A percentile compares a stretch with the other conserved stretches of the same genome.
Evolutionary conservation across 1,140 invertebrate genomes (phyloP).

Genomic region (Mamestra configurata): DNA sequence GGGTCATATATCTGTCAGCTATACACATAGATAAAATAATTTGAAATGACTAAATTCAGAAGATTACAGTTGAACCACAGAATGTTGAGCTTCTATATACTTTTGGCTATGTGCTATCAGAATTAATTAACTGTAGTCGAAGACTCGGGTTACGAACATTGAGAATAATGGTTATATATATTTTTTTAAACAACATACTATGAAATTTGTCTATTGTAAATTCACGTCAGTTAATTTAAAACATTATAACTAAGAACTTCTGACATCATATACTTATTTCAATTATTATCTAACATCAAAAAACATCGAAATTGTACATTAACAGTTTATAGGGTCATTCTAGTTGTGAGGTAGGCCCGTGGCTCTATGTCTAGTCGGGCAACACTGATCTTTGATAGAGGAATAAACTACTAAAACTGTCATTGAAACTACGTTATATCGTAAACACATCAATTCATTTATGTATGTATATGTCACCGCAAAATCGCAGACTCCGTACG

Average conservation of each 20-base stretch:
- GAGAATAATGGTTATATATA: too few relatives aligned
- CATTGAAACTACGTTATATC: not conserved
- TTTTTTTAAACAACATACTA: too few relatives aligned
- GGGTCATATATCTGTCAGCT: not conserved
- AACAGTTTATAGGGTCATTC: not conserved
- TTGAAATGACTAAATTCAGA: conserved; percentile 2
- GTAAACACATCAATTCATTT: too few relatives aligned
- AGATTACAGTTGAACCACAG: conserved; percentile 30
- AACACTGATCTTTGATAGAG: not conserved
- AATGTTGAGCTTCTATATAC: not conserved
- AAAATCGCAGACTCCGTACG: too few relatives aligned
- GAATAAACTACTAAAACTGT: too few relatives aligned
- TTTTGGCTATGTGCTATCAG: not conserved
- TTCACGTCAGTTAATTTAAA: conserved; percentile 23
- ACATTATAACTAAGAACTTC: conserved; percentile 7
- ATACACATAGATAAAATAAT: not conserved
- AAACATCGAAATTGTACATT: not conserved
- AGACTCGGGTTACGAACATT: too few relatives aligned
- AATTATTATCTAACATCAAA: conserved; percentile 12
- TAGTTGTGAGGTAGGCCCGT: conserved; percentile 5
- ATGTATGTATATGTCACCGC: too few relatives aligned
- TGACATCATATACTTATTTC: conserved; percentile 13
- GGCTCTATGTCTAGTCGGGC: not conserved
- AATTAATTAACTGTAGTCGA: not conserved
- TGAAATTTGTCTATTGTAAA: not conserved